phyloP scores from a whole-genome alignment of 2,113 vertebrate species.

The Cygnus atratus region DNA sequence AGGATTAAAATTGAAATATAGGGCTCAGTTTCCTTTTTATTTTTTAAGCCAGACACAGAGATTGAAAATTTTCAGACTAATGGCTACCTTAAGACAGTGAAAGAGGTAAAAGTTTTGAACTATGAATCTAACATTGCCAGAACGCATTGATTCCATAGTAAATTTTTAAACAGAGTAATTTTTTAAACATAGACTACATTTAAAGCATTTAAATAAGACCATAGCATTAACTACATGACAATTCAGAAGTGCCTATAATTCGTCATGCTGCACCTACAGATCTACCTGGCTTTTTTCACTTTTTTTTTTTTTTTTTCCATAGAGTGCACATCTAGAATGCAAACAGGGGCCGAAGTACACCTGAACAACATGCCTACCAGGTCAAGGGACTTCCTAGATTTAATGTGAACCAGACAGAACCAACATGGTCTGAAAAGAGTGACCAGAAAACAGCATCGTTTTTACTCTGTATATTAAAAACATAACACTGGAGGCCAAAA shows the following conservation, averaged over 20 bases:
- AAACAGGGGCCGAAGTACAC: background rate
- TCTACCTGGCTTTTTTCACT: background rate
- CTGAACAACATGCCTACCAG: background rate
- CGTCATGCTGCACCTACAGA: background rate
- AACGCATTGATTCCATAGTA: conserved; percentile 29
- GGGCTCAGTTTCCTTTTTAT: background rate
- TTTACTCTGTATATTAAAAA: background rate
- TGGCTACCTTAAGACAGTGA: background rate
- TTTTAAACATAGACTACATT: conserved; percentile 33
- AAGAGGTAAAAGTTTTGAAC: conserved; percentile 25
- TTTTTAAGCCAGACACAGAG: background rate
- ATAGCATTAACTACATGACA: background rate
- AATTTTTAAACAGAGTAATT: conserved; percentile 48
- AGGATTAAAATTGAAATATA: background rate
- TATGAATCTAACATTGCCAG: conserved; percentile 2
- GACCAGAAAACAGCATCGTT: background rate
- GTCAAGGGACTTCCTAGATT: background rate
- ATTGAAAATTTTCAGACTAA: conserved; percentile 1
- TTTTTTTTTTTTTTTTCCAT: background rate
- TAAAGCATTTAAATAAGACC: conserved; percentile 42
- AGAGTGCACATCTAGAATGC: background rate
- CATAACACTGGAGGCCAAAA: background rate
- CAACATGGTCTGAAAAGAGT: background rate
- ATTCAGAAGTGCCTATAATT: conserved; percentile 6
- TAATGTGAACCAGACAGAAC: background rate